A percentile compares a stretch with the other conserved stretches of the same genome.
Evolutionary conservation across 2,888 invertebrate species (phyloP).

Genomic region (Agrotis ipsilon): DNA sequence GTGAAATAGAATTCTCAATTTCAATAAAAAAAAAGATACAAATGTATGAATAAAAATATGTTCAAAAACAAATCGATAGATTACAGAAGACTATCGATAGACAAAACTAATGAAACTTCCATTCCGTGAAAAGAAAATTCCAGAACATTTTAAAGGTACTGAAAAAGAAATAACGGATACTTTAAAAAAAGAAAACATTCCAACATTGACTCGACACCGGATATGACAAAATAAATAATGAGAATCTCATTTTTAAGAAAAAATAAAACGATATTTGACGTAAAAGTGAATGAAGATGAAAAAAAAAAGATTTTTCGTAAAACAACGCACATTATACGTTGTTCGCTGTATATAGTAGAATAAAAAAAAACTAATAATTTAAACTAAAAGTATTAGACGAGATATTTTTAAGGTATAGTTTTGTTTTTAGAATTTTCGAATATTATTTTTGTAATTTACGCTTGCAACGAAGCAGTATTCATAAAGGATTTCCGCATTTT

Average conservation of each 20-base stretch:
- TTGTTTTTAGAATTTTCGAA: constrained; percentile 72
- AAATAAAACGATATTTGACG: constrained; percentile 29
- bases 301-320: constrained; percentile 51
- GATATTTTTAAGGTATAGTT: constrained; percentile 84
- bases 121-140: constrained; percentile 57
- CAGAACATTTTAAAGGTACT: constrained; percentile 39
- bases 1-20: too few relatives aligned
- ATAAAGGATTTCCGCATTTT: constrained; percentile 67
- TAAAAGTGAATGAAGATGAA: constrained; percentile 35
- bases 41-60: constrained; percentile 13
- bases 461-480: constrained; percentile 89
- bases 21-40: background rate
- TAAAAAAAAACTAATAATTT: constrained; percentile 71
- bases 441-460: constrained; percentile 84
- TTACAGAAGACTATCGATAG: background rate
- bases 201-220: constrained; percentile 68
- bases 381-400: constrained; percentile 81
- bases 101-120: constrained; percentile 47
- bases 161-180: constrained; percentile 33
- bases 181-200: constrained; percentile 72
- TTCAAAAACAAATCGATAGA: background rate
- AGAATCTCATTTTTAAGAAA: constrained; percentile 78
- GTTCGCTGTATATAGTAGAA: constrained; percentile 83
- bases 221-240: constrained; percentile 68
- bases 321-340: constrained; percentile 65